Evolutionary conservation across 1,140 invertebrate genomes (phyloP).

Genomic region (Luehdorfia chinensis): DNA sequence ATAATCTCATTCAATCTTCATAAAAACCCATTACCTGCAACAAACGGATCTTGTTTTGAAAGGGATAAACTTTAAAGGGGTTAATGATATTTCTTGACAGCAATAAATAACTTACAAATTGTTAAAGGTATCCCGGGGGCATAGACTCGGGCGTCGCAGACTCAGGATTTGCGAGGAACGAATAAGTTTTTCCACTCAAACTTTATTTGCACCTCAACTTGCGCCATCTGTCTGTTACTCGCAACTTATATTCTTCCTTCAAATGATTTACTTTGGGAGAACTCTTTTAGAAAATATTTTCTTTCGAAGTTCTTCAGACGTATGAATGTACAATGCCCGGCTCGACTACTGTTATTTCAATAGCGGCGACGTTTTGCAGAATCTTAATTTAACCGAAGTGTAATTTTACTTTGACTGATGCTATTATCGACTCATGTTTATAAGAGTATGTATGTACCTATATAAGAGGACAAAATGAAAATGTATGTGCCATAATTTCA

Average conservation of each 20-base stretch:
- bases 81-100: slow-evolving; percentile 68
- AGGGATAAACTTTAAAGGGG: slow-evolving; percentile 53
- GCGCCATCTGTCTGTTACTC: slow-evolving; percentile 69
- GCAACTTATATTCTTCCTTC: slow-evolving; percentile 71
- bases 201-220: slow-evolving; percentile 74
- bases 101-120: slow-evolving; percentile 74
- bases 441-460: too few relatives aligned
- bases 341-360: slow-evolving; percentile 39
- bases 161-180: slow-evolving; percentile 53
- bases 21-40: slow-evolving; percentile 36
- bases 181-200: slow-evolving; percentile 75
- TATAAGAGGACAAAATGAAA: too few relatives aligned
- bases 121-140: slow-evolving; percentile 66
- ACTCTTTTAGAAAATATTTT: slow-evolving; percentile 69
- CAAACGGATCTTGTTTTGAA: slow-evolving; percentile 32
- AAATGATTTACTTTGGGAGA: slow-evolving; percentile 72
- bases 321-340: slow-evolving; percentile 60
- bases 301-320: slow-evolving; percentile 58
- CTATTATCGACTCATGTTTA: slow-evolving; percentile 4
- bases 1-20: slow-evolving; percentile 17
- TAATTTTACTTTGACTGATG: slow-evolving; percentile 1
- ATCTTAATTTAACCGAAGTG: slow-evolving; percentile 19
- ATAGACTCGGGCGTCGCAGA: slow-evolving; percentile 44
- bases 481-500: too few relatives aligned
- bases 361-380: slow-evolving; percentile 33